Evolutionary conservation across 2,888 invertebrate species (phyloP).

Genomic region (Cryptus viduatorius): DNA sequence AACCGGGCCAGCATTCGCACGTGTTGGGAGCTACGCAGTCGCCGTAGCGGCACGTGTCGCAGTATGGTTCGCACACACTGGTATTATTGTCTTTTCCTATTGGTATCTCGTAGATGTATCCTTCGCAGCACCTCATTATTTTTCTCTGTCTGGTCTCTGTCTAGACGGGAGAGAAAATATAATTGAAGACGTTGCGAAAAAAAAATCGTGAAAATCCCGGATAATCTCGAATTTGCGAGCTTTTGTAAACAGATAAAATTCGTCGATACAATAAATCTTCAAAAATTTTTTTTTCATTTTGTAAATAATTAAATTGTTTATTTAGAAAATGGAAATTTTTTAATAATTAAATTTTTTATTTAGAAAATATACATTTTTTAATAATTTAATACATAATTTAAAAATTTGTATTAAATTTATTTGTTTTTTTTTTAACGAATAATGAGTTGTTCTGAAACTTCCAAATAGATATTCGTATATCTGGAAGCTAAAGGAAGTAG

Average conservation of each 20-base stretch:
- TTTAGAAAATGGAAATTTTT: too few relatives aligned
- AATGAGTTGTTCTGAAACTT: too few relatives aligned
- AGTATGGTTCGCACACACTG: slow-evolving; percentile 83
- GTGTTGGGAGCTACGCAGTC: slow-evolving; percentile 87
- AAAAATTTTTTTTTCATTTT: too few relatives aligned
- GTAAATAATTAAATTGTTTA: too few relatives aligned
- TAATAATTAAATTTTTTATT: too few relatives aligned
- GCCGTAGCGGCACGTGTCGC: slow-evolving; percentile 86
- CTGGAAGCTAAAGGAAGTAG: too few relatives aligned
- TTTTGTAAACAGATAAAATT: not conserved
- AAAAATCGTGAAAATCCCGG: not conserved
- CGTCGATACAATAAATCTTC: too few relatives aligned
- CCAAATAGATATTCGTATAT: too few relatives aligned
- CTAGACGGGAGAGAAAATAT: slow-evolving; percentile 83
- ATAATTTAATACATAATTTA: too few relatives aligned
- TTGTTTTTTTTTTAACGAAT: too few relatives aligned
- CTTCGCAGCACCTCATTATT: slow-evolving; percentile 91
- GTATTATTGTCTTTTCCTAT: slow-evolving; percentile 41
- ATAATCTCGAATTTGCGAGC: not conserved
- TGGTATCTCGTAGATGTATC: slow-evolving; percentile 86
- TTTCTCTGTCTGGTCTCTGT: slow-evolving; percentile 89
- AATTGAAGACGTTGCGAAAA: slow-evolving; percentile 19
- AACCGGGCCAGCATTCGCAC: slow-evolving; percentile 89
- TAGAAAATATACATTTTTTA: too few relatives aligned
- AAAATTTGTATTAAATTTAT: too few relatives aligned